Conservation (phyloP, 2,797 vertebrate species). For the Tapera naevia region DNA sequence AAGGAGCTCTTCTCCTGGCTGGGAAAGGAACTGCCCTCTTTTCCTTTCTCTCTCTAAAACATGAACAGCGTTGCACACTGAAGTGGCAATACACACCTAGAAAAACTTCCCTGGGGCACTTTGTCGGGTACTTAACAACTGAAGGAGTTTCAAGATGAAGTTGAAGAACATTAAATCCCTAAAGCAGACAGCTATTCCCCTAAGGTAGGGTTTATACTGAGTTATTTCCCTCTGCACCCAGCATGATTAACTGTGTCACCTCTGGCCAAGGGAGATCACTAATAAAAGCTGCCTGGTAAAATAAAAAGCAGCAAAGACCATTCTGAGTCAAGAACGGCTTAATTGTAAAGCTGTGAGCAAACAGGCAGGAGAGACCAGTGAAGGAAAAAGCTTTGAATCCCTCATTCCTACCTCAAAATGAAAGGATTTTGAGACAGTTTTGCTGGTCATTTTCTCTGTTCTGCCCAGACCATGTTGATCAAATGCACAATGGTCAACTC, state of each 20-base stretch:
- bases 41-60: neutral
- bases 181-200: neutral
- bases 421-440: neutral
- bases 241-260: neutral
- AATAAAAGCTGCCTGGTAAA: neutral
- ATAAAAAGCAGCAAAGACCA: neutral
- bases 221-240: neutral
- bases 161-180: neutral
- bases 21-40: neutral
- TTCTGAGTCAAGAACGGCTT: neutral
- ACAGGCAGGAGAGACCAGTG: neutral
- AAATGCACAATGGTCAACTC: neutral
- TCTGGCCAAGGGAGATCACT: neutral
- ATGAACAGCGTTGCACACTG: fast-evolving
- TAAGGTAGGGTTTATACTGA: neutral
- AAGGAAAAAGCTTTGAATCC: neutral
- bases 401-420: neutral
- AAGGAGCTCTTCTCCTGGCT: conserved; percentile 32
- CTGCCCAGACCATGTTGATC: neutral
- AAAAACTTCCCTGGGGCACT: neutral
- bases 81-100: neutral
- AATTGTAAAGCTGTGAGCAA: neutral
- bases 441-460: neutral
- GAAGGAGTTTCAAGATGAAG: neutral
- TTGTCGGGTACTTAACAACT: neutral